A percentile compares a stretch with the other conserved stretches of the same genome.
phyloP scores from a whole-genome alignment of 2,113 vertebrate genomes.

The Etheostoma cragini region DNA sequence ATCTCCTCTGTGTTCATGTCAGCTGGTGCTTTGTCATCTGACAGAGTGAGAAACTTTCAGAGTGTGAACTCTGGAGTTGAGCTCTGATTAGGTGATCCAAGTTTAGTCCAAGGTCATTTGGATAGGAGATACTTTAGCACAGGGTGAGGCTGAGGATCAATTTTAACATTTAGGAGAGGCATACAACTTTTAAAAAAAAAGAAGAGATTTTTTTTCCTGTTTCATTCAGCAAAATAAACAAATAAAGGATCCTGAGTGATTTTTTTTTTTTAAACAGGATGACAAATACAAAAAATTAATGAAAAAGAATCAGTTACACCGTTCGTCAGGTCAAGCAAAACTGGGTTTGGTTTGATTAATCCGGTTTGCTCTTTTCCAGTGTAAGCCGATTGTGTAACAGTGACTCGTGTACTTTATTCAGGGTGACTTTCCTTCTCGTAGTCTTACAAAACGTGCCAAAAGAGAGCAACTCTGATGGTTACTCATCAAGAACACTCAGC shows the following conservation, averaged over 20 bases:
- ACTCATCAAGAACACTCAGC: background rate
- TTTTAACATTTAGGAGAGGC: background rate
- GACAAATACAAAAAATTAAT: background rate
- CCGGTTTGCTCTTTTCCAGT: constrained; percentile 29
- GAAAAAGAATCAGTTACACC: background rate
- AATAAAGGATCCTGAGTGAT: background rate
- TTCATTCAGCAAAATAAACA: background rate
- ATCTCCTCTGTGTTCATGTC: background rate
- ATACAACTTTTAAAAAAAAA: background rate
- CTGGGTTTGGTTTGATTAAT: constrained; percentile 39
- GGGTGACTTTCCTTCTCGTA: background rate
- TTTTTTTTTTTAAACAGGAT: constrained; percentile 9
- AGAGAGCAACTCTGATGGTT: constrained; percentile 4
- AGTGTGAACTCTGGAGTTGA: constrained; percentile 7
- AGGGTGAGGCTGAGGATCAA: background rate
- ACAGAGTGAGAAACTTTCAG: constrained; percentile 33
- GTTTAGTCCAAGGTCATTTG: constrained; percentile 23
- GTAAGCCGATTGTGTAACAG: constrained; percentile 45
- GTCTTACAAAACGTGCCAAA: constrained; percentile 9
- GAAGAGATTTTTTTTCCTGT: background rate
- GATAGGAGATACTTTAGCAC: background rate
- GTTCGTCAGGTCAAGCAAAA: background rate
- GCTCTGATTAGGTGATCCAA: constrained; percentile 51
- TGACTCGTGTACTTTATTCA: constrained; percentile 23
- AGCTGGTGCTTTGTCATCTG: constrained; percentile 40